Evolutionary conservation across 2,113 vertebrate genomes (phyloP).

Genomic region (Hepsetus odoe): DNA sequence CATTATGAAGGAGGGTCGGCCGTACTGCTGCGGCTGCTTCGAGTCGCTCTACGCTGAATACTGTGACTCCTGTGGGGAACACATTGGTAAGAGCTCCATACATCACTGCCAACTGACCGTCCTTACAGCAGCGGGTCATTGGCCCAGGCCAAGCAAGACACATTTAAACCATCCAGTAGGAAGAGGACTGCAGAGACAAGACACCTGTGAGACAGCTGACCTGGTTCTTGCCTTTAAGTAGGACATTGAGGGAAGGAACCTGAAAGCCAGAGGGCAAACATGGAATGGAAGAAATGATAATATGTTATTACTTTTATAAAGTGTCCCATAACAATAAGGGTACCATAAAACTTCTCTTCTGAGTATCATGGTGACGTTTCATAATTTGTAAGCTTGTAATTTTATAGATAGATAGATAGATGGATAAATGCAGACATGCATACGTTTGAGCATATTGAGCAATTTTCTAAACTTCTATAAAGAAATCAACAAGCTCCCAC

Average conservation of each 20-base stretch:
- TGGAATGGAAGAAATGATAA: neutral
- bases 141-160: neutral
- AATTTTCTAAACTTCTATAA: too few species aligned
- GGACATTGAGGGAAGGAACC: neutral
- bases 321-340: neutral
- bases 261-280: neutral
- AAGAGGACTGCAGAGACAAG: conserved; percentile 6
- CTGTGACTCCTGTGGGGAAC: conserved; percentile 96
- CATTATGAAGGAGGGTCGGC: conserved; percentile 98
- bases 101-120: neutral
- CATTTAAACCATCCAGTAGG: neutral
- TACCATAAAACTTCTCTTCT: too few species aligned
- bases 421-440: too few species aligned
- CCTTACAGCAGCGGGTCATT: neutral
- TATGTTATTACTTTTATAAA: neutral
- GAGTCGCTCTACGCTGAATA: conserved; percentile 96
- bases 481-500: too few species aligned
- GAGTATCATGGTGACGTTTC: too few species aligned
- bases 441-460: too few species aligned
- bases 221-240: conserved; percentile 36
- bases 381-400: too few species aligned
- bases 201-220: conserved; percentile 37
- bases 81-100: conserved; percentile 84
- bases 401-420: too few species aligned
- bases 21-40: conserved; percentile 97